These are phyloP conservation scores for Mactromeris polynyma DNA, from an alignment of 2,888 invertebrate genomes.

Conservation along the genomic window DNA sequence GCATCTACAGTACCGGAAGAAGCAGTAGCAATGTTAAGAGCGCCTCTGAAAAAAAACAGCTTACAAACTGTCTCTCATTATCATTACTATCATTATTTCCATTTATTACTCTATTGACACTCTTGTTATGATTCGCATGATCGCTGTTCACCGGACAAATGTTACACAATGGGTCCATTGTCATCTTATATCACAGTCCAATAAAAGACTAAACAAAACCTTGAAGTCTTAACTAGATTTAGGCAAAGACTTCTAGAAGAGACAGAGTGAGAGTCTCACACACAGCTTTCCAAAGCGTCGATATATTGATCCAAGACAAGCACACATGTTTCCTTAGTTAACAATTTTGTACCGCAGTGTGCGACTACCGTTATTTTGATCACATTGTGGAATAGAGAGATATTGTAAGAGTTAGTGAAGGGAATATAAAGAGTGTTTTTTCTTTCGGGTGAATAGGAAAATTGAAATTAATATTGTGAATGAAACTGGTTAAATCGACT, in stretches of 20 bases:
- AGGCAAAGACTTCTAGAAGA: conserved; percentile 5
- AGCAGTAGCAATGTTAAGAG: no score
- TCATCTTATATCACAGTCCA: not conserved
- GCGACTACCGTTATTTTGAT: conserved; percentile 23
- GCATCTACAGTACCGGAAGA: not conserved
- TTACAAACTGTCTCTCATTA: not conserved
- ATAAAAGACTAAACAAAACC: not conserved
- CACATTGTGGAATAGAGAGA: not conserved
- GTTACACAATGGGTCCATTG: not conserved
- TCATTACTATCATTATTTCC: not conserved
- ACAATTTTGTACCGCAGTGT: conserved; percentile 15
- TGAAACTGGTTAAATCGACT: not conserved
- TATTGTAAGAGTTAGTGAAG: conserved; percentile 10
- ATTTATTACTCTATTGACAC: not conserved
- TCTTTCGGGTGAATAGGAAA: conserved; percentile 24
- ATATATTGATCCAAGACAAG: conserved; percentile 33
- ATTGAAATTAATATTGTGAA: not conserved
- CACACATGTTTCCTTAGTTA: conserved; percentile 46
- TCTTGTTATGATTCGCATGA: not conserved
- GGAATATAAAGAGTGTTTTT: conserved; percentile 4
- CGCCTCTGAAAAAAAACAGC: not conserved
- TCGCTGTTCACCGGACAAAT: not conserved
- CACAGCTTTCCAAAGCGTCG: conserved; percentile 30
- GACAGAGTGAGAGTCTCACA: conserved; percentile 7
- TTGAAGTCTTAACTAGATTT: conserved; percentile 20